Evolutionary conservation across 1,140 invertebrate genomes (phyloP).

Genomic region (Calephelis virginiensis): DNA sequence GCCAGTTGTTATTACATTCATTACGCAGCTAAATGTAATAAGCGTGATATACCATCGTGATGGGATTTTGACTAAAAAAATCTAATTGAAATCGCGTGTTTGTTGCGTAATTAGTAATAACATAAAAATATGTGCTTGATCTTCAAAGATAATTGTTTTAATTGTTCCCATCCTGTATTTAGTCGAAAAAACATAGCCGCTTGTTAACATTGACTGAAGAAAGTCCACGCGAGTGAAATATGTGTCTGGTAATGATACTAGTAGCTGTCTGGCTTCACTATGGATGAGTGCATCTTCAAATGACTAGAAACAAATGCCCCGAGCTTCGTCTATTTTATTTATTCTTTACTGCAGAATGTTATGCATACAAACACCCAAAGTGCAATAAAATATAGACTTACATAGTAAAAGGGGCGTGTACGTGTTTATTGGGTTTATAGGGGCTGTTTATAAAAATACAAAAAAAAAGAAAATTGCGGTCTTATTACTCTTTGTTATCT

Average conservation of each 20-base stretch:
- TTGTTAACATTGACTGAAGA: slow-evolving; percentile 10
- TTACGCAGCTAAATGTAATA: no score
- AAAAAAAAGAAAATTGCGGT: no score
- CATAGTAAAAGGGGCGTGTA: no score
- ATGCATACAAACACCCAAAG: no score
- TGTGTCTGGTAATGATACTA: slow-evolving; percentile 6
- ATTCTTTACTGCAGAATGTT: no score
- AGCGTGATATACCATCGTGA: no score
- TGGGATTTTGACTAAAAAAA: background rate
- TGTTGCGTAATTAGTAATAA: slow-evolving; percentile 12
- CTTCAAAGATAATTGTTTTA: slow-evolving; percentile 17
- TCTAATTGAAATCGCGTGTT: background rate
- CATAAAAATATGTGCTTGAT: slow-evolving; percentile 14
- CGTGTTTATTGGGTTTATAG: no score
- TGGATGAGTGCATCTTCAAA: slow-evolving; percentile 7
- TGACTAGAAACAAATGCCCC: background rate
- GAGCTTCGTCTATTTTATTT: background rate
- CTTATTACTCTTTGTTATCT: no score
- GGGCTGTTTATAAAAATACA: no score
- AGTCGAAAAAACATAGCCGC: slow-evolving; percentile 5
- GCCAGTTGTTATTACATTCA: no score
- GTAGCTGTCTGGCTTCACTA: background rate
- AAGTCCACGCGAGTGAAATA: slow-evolving; percentile 14
- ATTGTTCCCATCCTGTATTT: slow-evolving; percentile 3
- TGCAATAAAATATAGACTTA: no score